These are phyloP conservation scores for Poeciliopsis retropinna DNA, from an alignment of 2,113 vertebrate species.

Conservation along the genomic window DNA sequence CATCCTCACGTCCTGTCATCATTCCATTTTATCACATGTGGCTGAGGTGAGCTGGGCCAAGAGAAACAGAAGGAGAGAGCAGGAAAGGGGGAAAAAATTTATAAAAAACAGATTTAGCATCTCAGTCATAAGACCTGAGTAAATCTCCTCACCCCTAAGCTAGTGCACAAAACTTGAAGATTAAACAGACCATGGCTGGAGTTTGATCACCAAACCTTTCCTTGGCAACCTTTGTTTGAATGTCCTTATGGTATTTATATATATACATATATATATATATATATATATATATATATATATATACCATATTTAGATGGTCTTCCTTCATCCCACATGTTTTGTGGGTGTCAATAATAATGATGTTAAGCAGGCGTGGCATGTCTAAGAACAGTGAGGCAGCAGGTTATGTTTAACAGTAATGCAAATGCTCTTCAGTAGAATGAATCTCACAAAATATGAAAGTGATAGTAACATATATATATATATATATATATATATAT, in stretches of 20 bases:
- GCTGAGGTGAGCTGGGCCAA: constrained; percentile 52
- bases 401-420: constrained; percentile 29
- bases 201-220: constrained; percentile 30
- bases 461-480: constrained; percentile 5
- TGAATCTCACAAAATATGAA: constrained; percentile 19
- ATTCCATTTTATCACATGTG: constrained; percentile 66
- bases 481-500: constrained; percentile 7
- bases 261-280: background rate
- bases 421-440: constrained; percentile 15
- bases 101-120: constrained; percentile 71
- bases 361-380: constrained; percentile 43
- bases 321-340: background rate
- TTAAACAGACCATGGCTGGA: constrained; percentile 53
- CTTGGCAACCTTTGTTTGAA: background rate
- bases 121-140: constrained; percentile 79
- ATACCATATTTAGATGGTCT: background rate
- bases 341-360: constrained; percentile 19
- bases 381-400: constrained; percentile 30
- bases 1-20: constrained; percentile 51
- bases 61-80: constrained; percentile 58
- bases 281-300: too few species aligned
- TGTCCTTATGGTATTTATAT: background rate
- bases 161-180: constrained; percentile 56
- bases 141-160: constrained; percentile 66
- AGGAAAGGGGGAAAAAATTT: constrained; percentile 47